Evolutionary conservation across 2,797 vertebrate genomes (phyloP).

Genomic region (Sebastes jordani): DNA sequence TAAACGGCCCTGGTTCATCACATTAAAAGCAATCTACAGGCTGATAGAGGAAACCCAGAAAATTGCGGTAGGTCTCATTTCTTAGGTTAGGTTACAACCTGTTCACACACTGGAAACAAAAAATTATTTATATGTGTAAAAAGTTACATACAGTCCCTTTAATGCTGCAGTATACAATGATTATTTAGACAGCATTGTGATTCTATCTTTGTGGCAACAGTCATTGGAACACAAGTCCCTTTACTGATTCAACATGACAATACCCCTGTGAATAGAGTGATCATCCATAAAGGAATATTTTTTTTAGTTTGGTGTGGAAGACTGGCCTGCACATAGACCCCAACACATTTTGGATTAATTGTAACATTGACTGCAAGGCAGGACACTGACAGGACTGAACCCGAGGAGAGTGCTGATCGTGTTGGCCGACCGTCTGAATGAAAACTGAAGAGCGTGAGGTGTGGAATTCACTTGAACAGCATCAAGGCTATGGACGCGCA

Average conservation of each 20-base stretch:
- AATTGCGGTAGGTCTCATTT: too few relatives aligned
- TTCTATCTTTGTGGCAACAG: too few relatives aligned
- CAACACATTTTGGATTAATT: not conserved
- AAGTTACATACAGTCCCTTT: too few relatives aligned
- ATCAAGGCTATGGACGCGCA: not conserved
- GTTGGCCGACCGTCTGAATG: not conserved
- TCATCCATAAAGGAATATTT: not conserved
- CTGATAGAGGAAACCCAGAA: too few relatives aligned
- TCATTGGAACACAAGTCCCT: not conserved
- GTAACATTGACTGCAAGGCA: not conserved
- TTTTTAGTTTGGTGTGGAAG: not conserved
- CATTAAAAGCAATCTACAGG: too few relatives aligned
- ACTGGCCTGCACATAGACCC: not conserved
- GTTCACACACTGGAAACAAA: too few relatives aligned
- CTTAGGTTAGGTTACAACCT: too few relatives aligned
- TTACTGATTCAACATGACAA: not conserved
- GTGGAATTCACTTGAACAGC: not conserved
- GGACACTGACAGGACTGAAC: not conserved
- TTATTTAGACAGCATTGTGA: not conserved
- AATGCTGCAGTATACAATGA: too few relatives aligned
- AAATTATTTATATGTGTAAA: too few relatives aligned
- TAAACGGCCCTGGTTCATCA: too few relatives aligned
- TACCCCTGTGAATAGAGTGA: not conserved
- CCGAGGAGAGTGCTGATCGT: not conserved
- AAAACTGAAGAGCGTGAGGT: not conserved